Base-by-base conservation (phyloP, 53 echinoderm and acorn worm genomes). In the Apostichopus leukothele region DNA sequence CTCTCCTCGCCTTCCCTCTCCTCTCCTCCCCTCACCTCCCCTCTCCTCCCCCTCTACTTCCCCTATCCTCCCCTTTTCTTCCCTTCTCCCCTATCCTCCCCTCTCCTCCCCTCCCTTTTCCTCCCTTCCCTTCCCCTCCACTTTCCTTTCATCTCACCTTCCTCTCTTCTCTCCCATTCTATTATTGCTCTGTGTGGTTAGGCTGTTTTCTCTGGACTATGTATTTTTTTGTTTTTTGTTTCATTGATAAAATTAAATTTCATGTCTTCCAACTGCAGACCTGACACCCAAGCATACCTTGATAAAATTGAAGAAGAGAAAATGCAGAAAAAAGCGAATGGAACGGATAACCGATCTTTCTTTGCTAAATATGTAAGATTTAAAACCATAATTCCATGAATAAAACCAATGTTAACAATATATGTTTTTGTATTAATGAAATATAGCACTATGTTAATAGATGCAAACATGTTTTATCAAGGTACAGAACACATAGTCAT, bases 281-380 rank as follows among this genome's bases (percentile, higher is more conserved):
- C 99, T 19, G 99, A 99, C 16, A 99, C 99, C 53, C 99, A 99
- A 89, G 91, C 92, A 22, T 99, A 90, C 86, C 61, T 99, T 26
- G 94, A 96, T 59, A 99, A 96, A 51, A 20, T 96, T 19, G 99
- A 99, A 80, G 99, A 99, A 60, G 99, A 99, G 67, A 93, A 93
- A 76, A 11, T 89, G 10, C 91, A 93, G 89, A 99, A 96, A 78
- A 99, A 93, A 78, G 99, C 96, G 4, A 92, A 80, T 18, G 90
- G 90, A 3, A 79, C 90, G 9, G 96, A 99, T 78, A 95, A 96
- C 55, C 93, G 94, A 83, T 99, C 99, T 20, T 98, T 99, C 89
- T 90, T 99, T 78, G 95, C 93, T 51, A 99, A 99, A 99, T 99
- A 99, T 89, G 99, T 99, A 91, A 94, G 95, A 39, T 3, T 39